These are phyloP conservation scores for Poeciliopsis gracilis DNA, from an alignment of 2,797 vertebrate genomes.

Conservation along the genomic window DNA sequence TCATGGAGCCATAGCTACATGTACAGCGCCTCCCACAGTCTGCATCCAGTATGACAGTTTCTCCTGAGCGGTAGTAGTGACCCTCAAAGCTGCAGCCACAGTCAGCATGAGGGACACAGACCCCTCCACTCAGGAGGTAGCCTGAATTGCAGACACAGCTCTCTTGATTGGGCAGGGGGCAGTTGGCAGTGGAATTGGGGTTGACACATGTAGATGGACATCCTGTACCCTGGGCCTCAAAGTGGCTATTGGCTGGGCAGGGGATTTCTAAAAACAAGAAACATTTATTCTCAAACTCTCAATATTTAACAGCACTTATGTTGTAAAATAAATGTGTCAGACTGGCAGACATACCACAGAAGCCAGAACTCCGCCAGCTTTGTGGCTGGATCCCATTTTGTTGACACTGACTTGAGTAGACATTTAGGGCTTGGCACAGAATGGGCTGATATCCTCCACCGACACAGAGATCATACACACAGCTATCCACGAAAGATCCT, in stretches of 20 bases:
- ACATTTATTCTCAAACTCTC: accelerated
- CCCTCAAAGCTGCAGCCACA: constrained; percentile 78
- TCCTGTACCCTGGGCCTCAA: constrained; percentile 63
- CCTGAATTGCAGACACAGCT: constrained; percentile 74
- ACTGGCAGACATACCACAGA: constrained; percentile 71
- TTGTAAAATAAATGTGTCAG: neutral
- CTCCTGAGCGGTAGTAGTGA: constrained; percentile 63
- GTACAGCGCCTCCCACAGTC: no score
- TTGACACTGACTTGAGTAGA: constrained; percentile 74
- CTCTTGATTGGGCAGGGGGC: constrained; percentile 59
- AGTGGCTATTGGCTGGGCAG: constrained; percentile 75
- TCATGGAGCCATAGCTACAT: no score
- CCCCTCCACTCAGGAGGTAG: constrained; percentile 66
- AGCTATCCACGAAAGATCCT: constrained; percentile 59
- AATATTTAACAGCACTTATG: accelerated
- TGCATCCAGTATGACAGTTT: constrained; percentile 53
- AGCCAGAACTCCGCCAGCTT: constrained; percentile 65
- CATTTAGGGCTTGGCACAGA: constrained; percentile 70
- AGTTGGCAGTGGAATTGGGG: constrained; percentile 56
- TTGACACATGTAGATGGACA: constrained; percentile 75
- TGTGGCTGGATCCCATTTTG: constrained; percentile 47
- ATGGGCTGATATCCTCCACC: constrained; percentile 65
- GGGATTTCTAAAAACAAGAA: constrained; percentile 50
- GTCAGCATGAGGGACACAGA: constrained; percentile 58
- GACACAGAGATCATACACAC: constrained; percentile 72